These are phyloP conservation scores for Eumaeus atala DNA, from an alignment of 1,140 invertebrate species.

Conservation along the genomic window DNA sequence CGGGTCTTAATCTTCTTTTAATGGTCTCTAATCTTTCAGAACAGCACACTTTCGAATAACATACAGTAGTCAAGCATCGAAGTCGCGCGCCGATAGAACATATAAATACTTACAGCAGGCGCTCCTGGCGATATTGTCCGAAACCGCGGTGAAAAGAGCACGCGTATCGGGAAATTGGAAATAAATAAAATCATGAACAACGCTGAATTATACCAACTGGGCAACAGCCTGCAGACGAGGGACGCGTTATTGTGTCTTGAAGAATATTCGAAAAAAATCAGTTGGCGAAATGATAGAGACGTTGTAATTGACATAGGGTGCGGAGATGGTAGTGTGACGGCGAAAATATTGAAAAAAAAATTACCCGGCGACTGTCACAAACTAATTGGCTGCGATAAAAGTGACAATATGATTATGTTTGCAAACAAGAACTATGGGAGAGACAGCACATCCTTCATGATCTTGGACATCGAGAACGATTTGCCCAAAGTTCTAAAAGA, in stretches of 20 bases:
- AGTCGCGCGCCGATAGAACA: slow-evolving; percentile 32
- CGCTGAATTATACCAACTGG: slow-evolving; percentile 77
- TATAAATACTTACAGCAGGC: slow-evolving; percentile 54
- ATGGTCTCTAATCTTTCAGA: slow-evolving; percentile 3
- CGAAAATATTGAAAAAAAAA: slow-evolving; percentile 78
- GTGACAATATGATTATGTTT: slow-evolving; percentile 80
- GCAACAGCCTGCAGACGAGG: slow-evolving; percentile 79
- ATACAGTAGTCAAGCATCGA: slow-evolving; percentile 11
- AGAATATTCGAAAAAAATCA: slow-evolving; percentile 76
- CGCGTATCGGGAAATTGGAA: slow-evolving; percentile 28
- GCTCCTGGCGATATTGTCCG: slow-evolving; percentile 40
- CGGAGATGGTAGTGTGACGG: slow-evolving; percentile 84
- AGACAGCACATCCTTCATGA: slow-evolving; percentile 75
- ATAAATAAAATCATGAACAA: slow-evolving; percentile 75
- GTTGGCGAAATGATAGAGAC: slow-evolving; percentile 75
- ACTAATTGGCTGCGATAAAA: slow-evolving; percentile 80
- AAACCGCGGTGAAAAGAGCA: slow-evolving; percentile 43
- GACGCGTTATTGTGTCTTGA: slow-evolving; percentile 80
- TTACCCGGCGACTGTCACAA: slow-evolving; percentile 73
- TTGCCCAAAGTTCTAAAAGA: slow-evolving; percentile 67
- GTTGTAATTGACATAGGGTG: slow-evolving; percentile 85
- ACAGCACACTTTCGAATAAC: not conserved
- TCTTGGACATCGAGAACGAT: slow-evolving; percentile 79
- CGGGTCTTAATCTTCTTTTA: too few relatives aligned
- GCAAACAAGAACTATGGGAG: slow-evolving; percentile 75